phyloP scores from a whole-genome alignment of 2,113 vertebrate species.

The Dermatemys mawii region DNA sequence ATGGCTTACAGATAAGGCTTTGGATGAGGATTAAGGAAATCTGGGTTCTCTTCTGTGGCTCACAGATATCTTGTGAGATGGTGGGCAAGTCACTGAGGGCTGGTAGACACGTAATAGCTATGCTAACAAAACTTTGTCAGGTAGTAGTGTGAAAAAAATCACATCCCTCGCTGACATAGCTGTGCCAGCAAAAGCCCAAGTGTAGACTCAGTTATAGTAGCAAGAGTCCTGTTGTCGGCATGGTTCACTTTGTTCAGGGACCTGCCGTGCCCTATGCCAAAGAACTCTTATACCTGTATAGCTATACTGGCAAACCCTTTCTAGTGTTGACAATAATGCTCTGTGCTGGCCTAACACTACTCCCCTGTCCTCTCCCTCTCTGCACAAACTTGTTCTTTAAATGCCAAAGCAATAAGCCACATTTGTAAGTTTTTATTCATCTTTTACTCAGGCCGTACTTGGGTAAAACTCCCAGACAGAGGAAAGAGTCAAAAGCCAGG shows the following conservation, averaged over 20 bases:
- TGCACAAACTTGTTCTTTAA: background rate
- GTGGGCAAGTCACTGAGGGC: background rate
- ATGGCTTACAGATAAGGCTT: background rate
- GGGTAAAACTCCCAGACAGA: background rate
- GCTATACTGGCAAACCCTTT: background rate
- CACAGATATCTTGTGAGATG: background rate
- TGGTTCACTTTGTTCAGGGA: background rate
- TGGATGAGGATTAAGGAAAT: background rate
- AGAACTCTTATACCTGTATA: background rate
- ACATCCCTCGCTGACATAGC: background rate
- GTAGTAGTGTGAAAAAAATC: background rate
- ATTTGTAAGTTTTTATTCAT: background rate
- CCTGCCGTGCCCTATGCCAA: background rate
- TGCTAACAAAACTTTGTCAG: background rate
- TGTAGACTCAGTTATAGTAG: background rate
- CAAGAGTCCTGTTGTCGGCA: background rate
- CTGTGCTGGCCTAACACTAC: background rate
- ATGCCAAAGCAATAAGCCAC: background rate
- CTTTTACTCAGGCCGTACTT: background rate
- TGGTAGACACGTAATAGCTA: too few species aligned
- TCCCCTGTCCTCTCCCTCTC: fast-evolving
- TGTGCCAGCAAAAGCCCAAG: background rate
- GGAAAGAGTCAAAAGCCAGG: background rate
- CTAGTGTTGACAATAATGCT: background rate
- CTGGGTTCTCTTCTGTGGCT: background rate